These are phyloP conservation scores for Acanthopleura granulata DNA, from an alignment of 2,888 invertebrate genomes.

Conservation along the genomic window DNA sequence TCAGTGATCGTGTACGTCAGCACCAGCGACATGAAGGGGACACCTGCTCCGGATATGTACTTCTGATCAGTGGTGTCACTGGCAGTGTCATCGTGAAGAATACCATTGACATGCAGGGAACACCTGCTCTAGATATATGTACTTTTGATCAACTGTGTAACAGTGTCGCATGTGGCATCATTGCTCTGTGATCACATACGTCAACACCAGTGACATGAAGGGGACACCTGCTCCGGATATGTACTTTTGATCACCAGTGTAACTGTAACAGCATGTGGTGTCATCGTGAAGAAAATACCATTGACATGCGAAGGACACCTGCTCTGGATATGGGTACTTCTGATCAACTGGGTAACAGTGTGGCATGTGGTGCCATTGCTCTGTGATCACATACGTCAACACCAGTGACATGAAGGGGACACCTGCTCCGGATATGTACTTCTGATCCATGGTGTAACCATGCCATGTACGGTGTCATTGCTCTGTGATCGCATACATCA, in stretches of 20 bases:
- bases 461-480: too few relatives aligned
- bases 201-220: slow-evolving; percentile 34
- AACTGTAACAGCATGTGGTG: too few relatives aligned
- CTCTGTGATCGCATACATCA: slow-evolving; percentile 28
- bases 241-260: slow-evolving; percentile 20
- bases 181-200: slow-evolving; percentile 22
- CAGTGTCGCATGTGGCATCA: not conserved
- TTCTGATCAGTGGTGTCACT: slow-evolving; percentile 11
- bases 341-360: slow-evolving; percentile 25
- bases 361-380: too few relatives aligned
- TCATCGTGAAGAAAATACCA: not conserved
- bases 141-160: not conserved
- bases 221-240: slow-evolving; percentile 28
- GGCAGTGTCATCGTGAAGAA: not conserved
- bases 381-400: slow-evolving; percentile 30
- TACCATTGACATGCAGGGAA: too few relatives aligned
- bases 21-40: slow-evolving; percentile 35
- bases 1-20: slow-evolving; percentile 35
- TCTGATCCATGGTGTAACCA: not conserved
- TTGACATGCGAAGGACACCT: not conserved
- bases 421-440: slow-evolving; percentile 34
- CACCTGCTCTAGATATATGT: not conserved
- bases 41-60: slow-evolving; percentile 34
- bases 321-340: not conserved
- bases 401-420: slow-evolving; percentile 35